These are phyloP conservation scores for Strigamia transsilvanica DNA, from an alignment of 2,888 invertebrate species.

Conservation along the genomic window DNA sequence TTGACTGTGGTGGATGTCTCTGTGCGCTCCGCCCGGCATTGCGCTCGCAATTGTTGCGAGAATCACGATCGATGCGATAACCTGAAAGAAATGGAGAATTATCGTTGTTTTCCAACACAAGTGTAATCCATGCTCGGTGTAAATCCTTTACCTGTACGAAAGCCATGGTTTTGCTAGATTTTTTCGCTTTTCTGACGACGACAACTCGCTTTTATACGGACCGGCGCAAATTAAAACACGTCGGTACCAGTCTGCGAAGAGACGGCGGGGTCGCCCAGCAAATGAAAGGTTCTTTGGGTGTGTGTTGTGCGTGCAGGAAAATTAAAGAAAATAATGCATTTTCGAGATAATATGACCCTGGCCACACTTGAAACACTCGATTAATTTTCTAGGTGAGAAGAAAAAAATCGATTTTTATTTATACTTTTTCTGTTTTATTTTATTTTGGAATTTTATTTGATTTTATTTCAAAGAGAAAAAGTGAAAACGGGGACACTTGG, in stretches of 20 bases:
- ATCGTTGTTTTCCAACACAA: background rate
- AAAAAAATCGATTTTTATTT: no score
- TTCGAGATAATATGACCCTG: background rate
- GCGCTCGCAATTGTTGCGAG: background rate
- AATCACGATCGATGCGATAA: background rate
- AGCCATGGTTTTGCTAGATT: background rate
- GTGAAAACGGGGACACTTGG: background rate
- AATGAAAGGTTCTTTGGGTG: background rate
- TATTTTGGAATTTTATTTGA: no score
- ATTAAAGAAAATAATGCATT: background rate
- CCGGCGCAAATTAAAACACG: background rate
- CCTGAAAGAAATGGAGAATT: background rate
- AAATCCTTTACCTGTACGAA: background rate
- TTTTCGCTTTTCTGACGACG: background rate
- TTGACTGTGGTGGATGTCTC: conserved; percentile 52
- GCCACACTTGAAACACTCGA: conserved; percentile 9
- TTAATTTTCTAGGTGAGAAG: conserved; percentile 7
- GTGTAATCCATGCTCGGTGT: background rate
- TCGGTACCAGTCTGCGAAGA: background rate
- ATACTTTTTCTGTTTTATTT: no score
- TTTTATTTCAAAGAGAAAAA: background rate
- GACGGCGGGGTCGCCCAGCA: background rate
- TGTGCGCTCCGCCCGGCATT: conserved; percentile 11
- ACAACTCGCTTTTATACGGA: background rate
- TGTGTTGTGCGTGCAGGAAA: background rate